Percentiles rank a stretch among this genome's conserved stretches.
These are phyloP conservation scores for Leuctra nigra DNA, from an alignment of 2,888 invertebrate genomes.

Conservation along the genomic window DNA sequence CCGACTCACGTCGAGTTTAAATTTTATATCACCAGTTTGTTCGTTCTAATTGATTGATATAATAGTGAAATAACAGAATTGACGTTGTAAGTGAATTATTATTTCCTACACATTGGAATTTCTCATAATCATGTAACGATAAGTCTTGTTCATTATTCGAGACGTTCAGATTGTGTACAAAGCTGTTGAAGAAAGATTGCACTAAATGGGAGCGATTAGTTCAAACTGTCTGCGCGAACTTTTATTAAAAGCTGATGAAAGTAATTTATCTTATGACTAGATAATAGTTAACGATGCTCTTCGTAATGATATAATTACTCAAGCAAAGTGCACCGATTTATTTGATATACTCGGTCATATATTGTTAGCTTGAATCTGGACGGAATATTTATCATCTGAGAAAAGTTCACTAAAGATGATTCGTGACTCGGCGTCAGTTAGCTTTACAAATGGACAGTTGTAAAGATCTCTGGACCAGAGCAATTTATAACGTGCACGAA, in stretches of 20 bases:
- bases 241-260: slow-evolving; percentile 13
- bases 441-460: slow-evolving; percentile 9
- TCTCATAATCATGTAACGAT: no score
- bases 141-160: no score
- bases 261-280: slow-evolving; percentile 7
- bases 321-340: slow-evolving; percentile 4
- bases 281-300: slow-evolving; percentile 13
- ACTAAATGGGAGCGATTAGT: slow-evolving; percentile 1
- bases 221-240: background rate
- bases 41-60: no score
- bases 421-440: background rate
- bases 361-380: background rate
- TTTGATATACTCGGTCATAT: slow-evolving; percentile 6
- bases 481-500: background rate
- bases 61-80: no score
- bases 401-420: slow-evolving; percentile 2
- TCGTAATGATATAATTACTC: slow-evolving; percentile 15
- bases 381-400: background rate
- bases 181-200: background rate
- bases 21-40: no score
- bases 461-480: slow-evolving; percentile 9
- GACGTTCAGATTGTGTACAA: no score
- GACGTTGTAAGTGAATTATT: no score
- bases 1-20: no score
- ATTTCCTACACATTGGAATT: no score